These are phyloP conservation scores for Porites australiensis DNA, from an alignment of 64 coral and sea anemone genomes.

Conservation along the genomic window DNA sequence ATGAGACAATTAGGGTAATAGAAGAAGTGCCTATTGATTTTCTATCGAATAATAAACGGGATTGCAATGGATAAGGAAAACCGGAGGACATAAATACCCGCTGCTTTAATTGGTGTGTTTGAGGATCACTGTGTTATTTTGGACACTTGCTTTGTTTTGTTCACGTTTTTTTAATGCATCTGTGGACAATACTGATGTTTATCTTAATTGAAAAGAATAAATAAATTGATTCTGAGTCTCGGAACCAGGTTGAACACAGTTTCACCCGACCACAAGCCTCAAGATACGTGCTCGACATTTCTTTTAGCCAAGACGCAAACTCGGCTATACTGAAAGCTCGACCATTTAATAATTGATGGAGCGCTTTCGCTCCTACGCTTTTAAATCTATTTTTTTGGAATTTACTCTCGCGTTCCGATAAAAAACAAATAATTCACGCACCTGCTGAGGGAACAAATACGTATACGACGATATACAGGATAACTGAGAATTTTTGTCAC, in stretches of 20 bases:
- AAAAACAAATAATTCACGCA: background rate
- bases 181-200: background rate
- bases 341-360: constrained; percentile 28
- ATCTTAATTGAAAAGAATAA: background rate
- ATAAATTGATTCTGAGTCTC: background rate
- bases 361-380: constrained; percentile 11
- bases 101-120: constrained; percentile 13
- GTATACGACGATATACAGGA: background rate
- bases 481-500: background rate
- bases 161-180: background rate
- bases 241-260: background rate
- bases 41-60: background rate
- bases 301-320: background rate
- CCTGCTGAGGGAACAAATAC: background rate
- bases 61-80: constrained; percentile 22
- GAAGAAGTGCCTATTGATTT: constrained; percentile 31
- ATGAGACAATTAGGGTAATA: constrained; percentile 39
- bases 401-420: background rate
- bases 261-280: background rate
- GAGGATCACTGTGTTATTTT: background rate
- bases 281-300: background rate
- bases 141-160: background rate
- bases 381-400: background rate
- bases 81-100: background rate
- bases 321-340: background rate